These are phyloP conservation scores for Botrylloides violaceus DNA, from an alignment of 23 tunicate species.

Conservation along the genomic window DNA sequence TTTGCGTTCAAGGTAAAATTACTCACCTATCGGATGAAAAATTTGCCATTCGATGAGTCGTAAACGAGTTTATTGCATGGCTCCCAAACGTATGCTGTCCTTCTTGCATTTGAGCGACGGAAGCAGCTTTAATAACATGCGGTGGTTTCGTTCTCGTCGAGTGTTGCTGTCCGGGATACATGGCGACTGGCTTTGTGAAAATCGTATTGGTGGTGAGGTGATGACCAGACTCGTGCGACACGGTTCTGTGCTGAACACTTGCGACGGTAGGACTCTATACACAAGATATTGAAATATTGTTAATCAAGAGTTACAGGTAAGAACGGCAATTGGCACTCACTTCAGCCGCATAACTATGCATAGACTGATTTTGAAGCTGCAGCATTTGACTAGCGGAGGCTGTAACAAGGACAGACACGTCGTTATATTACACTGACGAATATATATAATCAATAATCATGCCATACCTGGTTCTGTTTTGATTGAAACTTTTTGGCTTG, in stretches of 20 bases:
- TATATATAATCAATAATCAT: neutral
- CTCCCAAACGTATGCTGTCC: neutral
- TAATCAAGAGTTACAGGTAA: neutral
- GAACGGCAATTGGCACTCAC: neutral
- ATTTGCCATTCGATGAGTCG: neutral
- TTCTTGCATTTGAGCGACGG: neutral
- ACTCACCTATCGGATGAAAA: conserved; percentile 1
- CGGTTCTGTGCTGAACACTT: conserved; percentile 7
- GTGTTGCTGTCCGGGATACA: conserved; percentile 13
- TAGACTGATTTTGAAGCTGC: conserved; percentile 7
- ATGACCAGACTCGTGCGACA: conserved; percentile 26
- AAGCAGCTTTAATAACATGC: conserved; percentile 6
- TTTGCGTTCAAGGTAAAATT: too few species aligned
- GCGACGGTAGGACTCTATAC: conserved; percentile 2
- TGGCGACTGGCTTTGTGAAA: conserved; percentile 9
- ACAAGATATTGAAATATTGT: neutral
- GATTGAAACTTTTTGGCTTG: neutral
- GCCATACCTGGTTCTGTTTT: conserved; percentile 5
- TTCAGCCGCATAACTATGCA: conserved; percentile 18
- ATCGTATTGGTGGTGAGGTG: conserved; percentile 21
- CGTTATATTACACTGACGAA: neutral
- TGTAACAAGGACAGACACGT: neutral
- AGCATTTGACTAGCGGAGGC: conserved; percentile 21
- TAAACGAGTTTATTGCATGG: conserved; percentile 11
- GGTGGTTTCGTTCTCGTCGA: conserved; percentile 3